Evolutionary conservation across 2,797 vertebrate genomes (phyloP), one percentile per base, ranked within the genome.

Genomic region (Tragopan temminckii): DNA sequence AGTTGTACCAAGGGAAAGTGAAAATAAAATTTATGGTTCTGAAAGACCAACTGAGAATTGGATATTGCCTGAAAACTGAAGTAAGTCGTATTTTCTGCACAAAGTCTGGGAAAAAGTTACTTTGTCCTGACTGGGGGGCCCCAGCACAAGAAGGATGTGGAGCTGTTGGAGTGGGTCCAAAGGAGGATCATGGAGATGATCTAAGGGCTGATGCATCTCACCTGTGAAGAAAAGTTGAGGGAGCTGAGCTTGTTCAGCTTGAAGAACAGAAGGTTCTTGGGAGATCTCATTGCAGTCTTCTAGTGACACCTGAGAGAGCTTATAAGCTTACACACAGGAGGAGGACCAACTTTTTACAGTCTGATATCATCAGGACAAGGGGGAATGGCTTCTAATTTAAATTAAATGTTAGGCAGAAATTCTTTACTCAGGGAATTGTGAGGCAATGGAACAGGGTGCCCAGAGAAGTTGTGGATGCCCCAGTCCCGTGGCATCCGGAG

Each of bases 11-110:
- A 11, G 18, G 58, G 64, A 90, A 87, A 82, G 71, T 80, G 61
- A 95, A 96, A 95, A 93, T 91, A 94, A 94, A 76, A 92, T 93
- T 90, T 87, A 81, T 92, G 4, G 3, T 93, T 87, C 72, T 92
- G 87, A 94, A 84, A 85, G 55, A 76, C 69, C 48, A 85, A 46
- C 59, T 40, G 80, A 95, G 78, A 95, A 90, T 52, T 79, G 24
- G 20, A 29, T 88, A 84, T 61, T 93, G 20, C 23, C 25, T 89
- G 36, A 74, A 40, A 94, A 86, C 11, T 71, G 21, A 57, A 33
- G 53, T 33, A 21, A 33, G 11, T n/a, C 3, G 5, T 57, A n/a
- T 13, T 57, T 57, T 55, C 14, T 55, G 11, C 31, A n/a, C 11
- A 12, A 31, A 20, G 53, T 11, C 11, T 55, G 31, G 53, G 11